A percentile compares a stretch with the other conserved stretches of the same genome.
Conservation (phyloP, 2,113 vertebrate species). For the Alexandromys fortis region DNA sequence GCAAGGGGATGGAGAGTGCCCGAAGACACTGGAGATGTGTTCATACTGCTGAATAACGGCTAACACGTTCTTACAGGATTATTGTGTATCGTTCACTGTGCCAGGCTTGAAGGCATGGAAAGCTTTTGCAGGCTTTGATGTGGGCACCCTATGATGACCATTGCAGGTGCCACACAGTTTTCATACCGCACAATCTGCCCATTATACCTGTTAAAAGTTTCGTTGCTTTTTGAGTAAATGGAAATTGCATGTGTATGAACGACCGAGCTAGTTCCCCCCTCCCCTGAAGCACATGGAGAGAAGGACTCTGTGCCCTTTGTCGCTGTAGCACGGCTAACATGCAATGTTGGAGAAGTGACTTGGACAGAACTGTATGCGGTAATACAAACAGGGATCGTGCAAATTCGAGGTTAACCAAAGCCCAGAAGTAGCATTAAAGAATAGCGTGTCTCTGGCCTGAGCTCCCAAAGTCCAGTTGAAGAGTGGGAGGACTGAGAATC, state of each 20-base stretch:
- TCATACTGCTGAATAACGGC: neutral
- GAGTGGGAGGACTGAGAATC: too few species aligned
- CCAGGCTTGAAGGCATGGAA: neutral
- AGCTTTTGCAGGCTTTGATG: neutral
- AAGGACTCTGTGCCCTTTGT: neutral
- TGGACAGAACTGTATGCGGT: accelerated
- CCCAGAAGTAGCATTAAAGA: neutral
- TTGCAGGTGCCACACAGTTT: accelerated
- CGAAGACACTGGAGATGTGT: neutral
- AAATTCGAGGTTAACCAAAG: neutral
- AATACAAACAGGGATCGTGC: neutral
- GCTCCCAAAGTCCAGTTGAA: too few species aligned
- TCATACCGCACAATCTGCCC: neutral
- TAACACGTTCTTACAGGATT: accelerated
- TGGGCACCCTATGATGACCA: accelerated
- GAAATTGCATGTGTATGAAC: neutral
- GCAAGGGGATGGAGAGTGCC: too few species aligned
- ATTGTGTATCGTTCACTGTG: neutral
- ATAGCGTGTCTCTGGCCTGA: neutral
- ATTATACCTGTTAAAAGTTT: accelerated
- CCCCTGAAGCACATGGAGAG: neutral
- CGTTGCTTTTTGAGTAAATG: neutral
- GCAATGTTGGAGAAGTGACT: neutral
- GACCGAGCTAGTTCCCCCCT: neutral
- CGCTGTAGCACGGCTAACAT: accelerated